Conservation (phyloP, 2,888 invertebrate genomes). For the Pristionchus arcanus region DNA sequence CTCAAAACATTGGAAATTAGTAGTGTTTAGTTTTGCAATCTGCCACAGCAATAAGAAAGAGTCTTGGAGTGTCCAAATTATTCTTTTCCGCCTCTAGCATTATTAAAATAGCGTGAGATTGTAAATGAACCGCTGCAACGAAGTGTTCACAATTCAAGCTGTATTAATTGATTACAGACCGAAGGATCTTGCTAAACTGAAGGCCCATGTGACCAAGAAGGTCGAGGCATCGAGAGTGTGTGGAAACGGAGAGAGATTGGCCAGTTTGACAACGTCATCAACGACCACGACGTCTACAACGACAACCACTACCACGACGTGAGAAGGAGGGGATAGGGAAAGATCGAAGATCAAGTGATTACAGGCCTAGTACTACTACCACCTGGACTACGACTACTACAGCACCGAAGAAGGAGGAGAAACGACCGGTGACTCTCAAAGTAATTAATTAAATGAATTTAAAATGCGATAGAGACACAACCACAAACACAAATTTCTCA, state of each 20-base stretch:
- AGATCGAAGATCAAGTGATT: background rate
- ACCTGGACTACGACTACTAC: slow-evolving; percentile 8
- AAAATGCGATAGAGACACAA: background rate
- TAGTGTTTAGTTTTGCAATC: too few relatives aligned
- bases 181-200: slow-evolving; percentile 35
- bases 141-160: background rate
- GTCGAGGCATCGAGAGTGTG: slow-evolving; percentile 52
- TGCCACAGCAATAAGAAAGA: too few relatives aligned
- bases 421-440: slow-evolving; percentile 20
- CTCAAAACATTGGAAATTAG: too few relatives aligned
- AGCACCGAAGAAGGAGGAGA: slow-evolving; percentile 37
- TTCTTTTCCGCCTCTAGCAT: too few relatives aligned
- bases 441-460: background rate
- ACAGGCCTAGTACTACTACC: slow-evolving; percentile 20
- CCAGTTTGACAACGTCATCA: slow-evolving; percentile 49
- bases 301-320: slow-evolving; percentile 37
- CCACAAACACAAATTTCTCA: too few relatives aligned
- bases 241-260: slow-evolving; percentile 50
- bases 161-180: too few relatives aligned
- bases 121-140: background rate
- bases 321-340: background rate
- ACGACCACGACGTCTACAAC: slow-evolving; percentile 47
- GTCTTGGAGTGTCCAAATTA: too few relatives aligned
- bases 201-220: slow-evolving; percentile 33
- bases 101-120: too few relatives aligned